phyloP scores from a whole-genome alignment of 1,140 invertebrate species.

The Cecropterus lyciades region DNA sequence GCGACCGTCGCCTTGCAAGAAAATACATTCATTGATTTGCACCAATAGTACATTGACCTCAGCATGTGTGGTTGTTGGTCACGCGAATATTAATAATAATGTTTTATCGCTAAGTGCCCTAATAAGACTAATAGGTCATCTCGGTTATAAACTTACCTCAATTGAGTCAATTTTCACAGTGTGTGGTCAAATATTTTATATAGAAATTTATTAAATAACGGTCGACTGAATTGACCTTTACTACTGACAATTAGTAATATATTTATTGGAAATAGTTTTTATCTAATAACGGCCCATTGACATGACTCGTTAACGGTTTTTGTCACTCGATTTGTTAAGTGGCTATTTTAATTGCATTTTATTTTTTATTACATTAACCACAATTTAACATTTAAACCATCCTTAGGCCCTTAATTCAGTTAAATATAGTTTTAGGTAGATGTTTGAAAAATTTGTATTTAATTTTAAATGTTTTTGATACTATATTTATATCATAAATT shows the following conservation, averaged over 20 bases:
- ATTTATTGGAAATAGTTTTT: background rate
- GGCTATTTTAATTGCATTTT: no score
- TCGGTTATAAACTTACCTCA: slow-evolving; percentile 6
- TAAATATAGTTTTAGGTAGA: no score
- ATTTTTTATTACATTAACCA: no score
- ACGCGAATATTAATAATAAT: slow-evolving; percentile 14
- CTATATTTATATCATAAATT: no score
- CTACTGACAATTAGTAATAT: background rate
- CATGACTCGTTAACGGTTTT: background rate
- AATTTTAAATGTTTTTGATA: no score
- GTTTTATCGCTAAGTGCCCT: slow-evolving; percentile 10
- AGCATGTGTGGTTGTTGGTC: background rate
- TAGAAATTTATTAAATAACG: background rate
- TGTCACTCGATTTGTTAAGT: background rate
- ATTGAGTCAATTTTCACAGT: slow-evolving; percentile 14
- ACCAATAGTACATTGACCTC: slow-evolving; percentile 10
- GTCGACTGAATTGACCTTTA: background rate
- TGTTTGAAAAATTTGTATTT: no score
- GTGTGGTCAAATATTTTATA: slow-evolving; percentile 14
- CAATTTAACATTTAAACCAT: no score
- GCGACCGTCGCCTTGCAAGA: slow-evolving; percentile 1
- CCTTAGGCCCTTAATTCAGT: no score
- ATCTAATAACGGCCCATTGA: background rate
- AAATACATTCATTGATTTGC: slow-evolving; percentile 13
- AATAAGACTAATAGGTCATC: slow-evolving; percentile 20